Conservation (phyloP, 2,113 vertebrate genomes). For the Todiramphus saurophagus region DNA sequence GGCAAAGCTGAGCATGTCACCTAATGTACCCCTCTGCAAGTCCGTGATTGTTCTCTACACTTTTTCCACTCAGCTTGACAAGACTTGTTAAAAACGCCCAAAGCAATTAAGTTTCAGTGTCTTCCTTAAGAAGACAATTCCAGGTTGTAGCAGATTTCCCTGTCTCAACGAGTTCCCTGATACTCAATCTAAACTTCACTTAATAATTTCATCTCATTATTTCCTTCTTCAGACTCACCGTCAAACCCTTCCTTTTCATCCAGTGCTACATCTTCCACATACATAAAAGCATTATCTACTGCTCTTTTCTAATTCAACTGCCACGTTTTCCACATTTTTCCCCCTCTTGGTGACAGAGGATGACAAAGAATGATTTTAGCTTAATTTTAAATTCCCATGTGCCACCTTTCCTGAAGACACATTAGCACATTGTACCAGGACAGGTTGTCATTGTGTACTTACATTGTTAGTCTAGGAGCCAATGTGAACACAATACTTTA, state of each 20-base stretch:
- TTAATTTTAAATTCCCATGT: not conserved
- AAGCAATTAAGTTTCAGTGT: constrained; percentile 2
- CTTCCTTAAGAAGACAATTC: constrained; percentile 3
- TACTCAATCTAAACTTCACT: constrained; percentile 11
- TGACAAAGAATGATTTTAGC: not conserved
- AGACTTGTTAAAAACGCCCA: constrained; percentile 22
- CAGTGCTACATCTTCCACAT: not conserved
- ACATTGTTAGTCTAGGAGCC: not conserved
- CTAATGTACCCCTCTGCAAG: not conserved
- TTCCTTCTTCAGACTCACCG: not conserved
- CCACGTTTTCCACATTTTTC: not conserved
- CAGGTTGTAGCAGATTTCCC: constrained; percentile 5
- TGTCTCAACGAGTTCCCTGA: not conserved
- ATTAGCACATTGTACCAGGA: not conserved
- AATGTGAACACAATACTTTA: not conserved
- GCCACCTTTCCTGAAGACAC: not conserved
- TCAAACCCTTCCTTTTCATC: not conserved
- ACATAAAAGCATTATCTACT: not conserved
- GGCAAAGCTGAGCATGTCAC: not conserved
- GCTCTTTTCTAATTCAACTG: not conserved
- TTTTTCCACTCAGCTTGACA: not conserved
- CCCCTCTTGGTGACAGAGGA: not conserved
- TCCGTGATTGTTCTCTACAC: not conserved
- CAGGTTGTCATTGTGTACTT: not conserved
- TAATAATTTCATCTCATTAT: constrained; percentile 41